A percentile compares a stretch with the other conserved stretches of the same genome.
phyloP scores from a whole-genome alignment of 64 coral and sea anemone species.

The Pachyseris speciosa region DNA sequence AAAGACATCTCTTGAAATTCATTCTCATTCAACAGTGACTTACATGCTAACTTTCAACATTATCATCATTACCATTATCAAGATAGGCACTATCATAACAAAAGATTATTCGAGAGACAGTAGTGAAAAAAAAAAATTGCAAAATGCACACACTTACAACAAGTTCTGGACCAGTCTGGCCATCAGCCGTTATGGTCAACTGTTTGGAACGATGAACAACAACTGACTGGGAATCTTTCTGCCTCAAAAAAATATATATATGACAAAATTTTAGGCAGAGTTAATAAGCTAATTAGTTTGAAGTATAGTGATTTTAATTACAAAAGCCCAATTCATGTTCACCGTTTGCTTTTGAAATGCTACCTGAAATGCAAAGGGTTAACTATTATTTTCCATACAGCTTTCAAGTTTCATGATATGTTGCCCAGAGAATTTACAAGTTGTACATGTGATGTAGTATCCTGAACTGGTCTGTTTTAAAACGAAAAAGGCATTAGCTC shows the following conservation, averaged over 20 bases:
- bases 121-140: neutral
- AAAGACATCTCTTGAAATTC: neutral
- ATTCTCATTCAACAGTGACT: neutral
- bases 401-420: neutral
- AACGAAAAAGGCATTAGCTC: neutral
- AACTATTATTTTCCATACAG: neutral
- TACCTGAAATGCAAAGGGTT: neutral
- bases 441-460: neutral
- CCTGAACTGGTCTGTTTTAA: neutral
- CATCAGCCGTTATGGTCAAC: constrained; percentile 40
- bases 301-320: constrained; percentile 19
- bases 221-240: neutral
- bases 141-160: constrained; percentile 39
- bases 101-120: neutral
- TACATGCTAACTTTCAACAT: neutral
- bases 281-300: constrained; percentile 29
- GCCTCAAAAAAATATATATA: constrained; percentile 13
- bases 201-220: constrained; percentile 37
- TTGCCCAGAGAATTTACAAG: neutral
- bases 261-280: neutral
- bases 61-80: neutral
- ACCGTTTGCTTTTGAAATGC: neutral
- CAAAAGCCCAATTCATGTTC: constrained; percentile 1
- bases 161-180: constrained; percentile 25
- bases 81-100: neutral